Percentiles rank a stretch among this genome's conserved stretches.
Conservation (phyloP, 2,113 vertebrate species). For the Glareola pratincola region DNA sequence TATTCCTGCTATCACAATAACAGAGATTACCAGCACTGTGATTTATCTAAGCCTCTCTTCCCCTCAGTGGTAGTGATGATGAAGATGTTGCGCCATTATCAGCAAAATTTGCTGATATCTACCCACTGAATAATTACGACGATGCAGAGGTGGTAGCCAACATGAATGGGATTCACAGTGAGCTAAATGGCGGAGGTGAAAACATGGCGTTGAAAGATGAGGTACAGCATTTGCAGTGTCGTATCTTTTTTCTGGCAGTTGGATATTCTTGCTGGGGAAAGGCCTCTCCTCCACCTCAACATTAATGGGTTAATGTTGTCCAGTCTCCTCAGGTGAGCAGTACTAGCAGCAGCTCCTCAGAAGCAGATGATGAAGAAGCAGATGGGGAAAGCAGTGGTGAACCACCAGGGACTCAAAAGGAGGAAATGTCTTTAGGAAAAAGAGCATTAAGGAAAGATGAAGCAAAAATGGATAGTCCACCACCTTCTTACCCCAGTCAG, state of each 20-base stretch:
- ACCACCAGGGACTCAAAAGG: conserved; percentile 74
- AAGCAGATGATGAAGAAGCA: conserved; percentile 90
- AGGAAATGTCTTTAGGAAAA: conserved; percentile 72
- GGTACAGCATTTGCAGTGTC: conserved; percentile 66
- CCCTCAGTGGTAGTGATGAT: conserved; percentile 81
- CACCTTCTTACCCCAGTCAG: conserved; percentile 80
- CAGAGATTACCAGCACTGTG: neutral
- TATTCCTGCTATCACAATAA: neutral
- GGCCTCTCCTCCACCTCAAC: neutral
- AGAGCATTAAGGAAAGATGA: conserved; percentile 69
- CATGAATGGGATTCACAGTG: conserved; percentile 88
- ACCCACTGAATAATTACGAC: conserved; percentile 85
- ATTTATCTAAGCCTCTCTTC: conserved; percentile 25
- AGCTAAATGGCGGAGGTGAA: conserved; percentile 84
- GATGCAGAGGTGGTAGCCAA: conserved; percentile 80
- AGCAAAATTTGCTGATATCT: conserved; percentile 89
- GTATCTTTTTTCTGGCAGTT: neutral
- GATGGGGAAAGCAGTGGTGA: conserved; percentile 82
- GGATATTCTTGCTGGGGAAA: neutral
- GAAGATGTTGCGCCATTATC: conserved; percentile 88
- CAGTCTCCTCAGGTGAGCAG: conserved; percentile 89
- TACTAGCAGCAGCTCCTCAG: conserved; percentile 92
- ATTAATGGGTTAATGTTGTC: neutral
- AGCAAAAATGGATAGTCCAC: conserved; percentile 76
- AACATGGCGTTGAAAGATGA: conserved; percentile 84